Percentiles rank a stretch among this genome's conserved stretches.
phyloP scores from a whole-genome alignment of 2,797 vertebrate species.

The Gadopsis bispinosus region DNA sequence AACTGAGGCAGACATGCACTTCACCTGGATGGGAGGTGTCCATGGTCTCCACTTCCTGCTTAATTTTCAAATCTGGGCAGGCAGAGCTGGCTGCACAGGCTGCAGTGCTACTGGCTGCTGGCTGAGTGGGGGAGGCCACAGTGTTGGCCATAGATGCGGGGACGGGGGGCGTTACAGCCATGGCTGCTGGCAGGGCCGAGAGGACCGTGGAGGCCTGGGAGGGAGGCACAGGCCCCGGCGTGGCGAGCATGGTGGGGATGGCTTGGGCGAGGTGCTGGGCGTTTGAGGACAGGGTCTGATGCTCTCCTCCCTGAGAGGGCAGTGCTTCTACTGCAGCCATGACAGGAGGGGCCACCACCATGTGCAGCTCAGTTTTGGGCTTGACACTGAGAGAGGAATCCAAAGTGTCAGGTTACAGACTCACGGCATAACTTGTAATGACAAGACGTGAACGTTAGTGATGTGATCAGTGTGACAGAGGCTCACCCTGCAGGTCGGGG shows the following conservation, averaged over 20 bases:
- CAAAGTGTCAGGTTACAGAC: not conserved
- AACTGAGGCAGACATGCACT: not conserved
- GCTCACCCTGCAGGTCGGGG: slow-evolving; percentile 94
- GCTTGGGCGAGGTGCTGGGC: slow-evolving; percentile 90
- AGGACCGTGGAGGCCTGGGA: slow-evolving; percentile 91
- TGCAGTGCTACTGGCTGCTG: slow-evolving; percentile 88
- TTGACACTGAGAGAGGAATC: slow-evolving; percentile 87
- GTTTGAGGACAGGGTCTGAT: slow-evolving; percentile 87
- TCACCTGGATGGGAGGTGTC: slow-evolving; percentile 88
- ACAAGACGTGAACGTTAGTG: not conserved
- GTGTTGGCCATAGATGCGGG: slow-evolving; percentile 89
- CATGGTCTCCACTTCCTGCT: slow-evolving; percentile 93
- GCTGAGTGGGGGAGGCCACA: slow-evolving; percentile 90
- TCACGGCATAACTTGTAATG: not conserved
- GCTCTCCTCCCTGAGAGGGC: slow-evolving; percentile 89
- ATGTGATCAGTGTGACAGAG: not conserved
- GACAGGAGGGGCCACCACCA: slow-evolving; percentile 91
- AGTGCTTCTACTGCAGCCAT: slow-evolving; percentile 91
- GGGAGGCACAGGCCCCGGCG: slow-evolving; percentile 88
- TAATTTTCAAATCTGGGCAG: slow-evolving; percentile 93
- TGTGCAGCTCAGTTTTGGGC: slow-evolving; percentile 94
- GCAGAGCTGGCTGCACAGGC: slow-evolving; percentile 87
- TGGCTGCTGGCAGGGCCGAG: slow-evolving; percentile 88
- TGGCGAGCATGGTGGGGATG: slow-evolving; percentile 89
- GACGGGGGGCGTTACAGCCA: slow-evolving; percentile 87